Base-by-base conservation (phyloP, 1,140 invertebrate genomes). In the Bombus consobrinus region DNA sequence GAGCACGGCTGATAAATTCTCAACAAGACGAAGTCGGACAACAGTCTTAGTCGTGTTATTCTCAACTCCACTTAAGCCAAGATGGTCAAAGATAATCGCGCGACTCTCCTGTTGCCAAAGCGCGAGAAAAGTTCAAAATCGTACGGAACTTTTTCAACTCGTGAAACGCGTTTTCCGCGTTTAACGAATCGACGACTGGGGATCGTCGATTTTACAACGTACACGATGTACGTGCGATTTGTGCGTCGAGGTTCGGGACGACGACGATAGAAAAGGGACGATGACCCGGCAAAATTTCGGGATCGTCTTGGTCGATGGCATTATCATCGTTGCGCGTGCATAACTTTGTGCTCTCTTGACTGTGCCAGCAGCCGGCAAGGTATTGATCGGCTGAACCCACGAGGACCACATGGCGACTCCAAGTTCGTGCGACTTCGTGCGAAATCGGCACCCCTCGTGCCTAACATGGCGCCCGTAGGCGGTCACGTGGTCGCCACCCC, bases 301-400 rank as follows among this genome's bases (percentile, higher is more conserved):
- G 62, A 18, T 80, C 28, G 68, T 78, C 68, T 71, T 62, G 25
- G 77, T 80, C 71, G 82, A 83, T 53, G 77, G 62, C 81, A 81
- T 81, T 41, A 72, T 87, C 76, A 88, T 83, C 86, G 81, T 84
- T 81, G 87, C 85, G 92, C 90, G 91, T 94, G 92, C 93, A 94
- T 94, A 94, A 94, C 92, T 94, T 93, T 80, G 93, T 93, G 92
- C 93, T 94, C 92, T 94, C 91, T 93, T 93, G 92, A 90, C 89
- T 92, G 90, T 90, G 90, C 87, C 81, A 90, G 89, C 90, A 90
- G 90, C 89, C 90, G 90, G 90, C 87, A 64, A 88, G 87, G 92
- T 93, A 93, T 93, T 93, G 92, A 93, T 93, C 92, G 92, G 90
- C 85, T 91, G 91, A 92, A 87, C 83, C 86, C 90, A 87, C 89